Conservation (phyloP, 2,113 vertebrate genomes). For the Esox niger region DNA sequence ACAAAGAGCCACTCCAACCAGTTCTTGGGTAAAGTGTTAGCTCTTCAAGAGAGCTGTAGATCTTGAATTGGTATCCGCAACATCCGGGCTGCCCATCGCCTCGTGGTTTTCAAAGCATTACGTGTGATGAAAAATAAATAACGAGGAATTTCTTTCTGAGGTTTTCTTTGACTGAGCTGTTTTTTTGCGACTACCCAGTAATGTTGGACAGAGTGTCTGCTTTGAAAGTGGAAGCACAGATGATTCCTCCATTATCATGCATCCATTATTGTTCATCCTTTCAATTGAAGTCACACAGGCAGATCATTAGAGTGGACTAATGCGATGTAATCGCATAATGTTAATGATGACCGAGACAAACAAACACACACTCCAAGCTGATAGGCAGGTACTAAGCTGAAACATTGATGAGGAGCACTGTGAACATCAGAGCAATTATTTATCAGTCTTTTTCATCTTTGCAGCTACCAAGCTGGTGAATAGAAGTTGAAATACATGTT, state of each 20-base stretch:
- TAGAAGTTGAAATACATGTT: neutral
- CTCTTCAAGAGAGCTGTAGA: too few species aligned
- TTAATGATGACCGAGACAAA: neutral
- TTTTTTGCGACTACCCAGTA: neutral
- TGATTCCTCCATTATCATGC: slow-evolving; percentile 8
- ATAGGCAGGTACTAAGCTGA: neutral
- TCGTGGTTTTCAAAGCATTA: neutral
- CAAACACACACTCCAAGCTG: slow-evolving; percentile 5
- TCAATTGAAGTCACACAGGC: neutral
- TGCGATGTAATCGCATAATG: neutral
- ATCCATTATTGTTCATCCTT: neutral
- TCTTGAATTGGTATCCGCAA: too few species aligned
- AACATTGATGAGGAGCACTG: neutral
- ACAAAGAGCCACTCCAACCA: too few species aligned
- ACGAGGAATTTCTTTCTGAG: neutral
- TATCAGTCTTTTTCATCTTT: neutral
- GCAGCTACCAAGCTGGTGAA: slow-evolving; percentile 3
- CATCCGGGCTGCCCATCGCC: too few species aligned
- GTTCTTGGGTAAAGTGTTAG: too few species aligned
- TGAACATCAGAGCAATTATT: neutral
- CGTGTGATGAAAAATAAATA: neutral
- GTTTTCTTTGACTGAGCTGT: neutral
- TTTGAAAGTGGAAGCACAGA: neutral
- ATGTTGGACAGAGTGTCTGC: neutral
- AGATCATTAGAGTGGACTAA: too few species aligned